A percentile compares a stretch with the other conserved stretches of the same genome.
Conservation (phyloP, 2,888 invertebrate species). For the Bugula neritina region DNA sequence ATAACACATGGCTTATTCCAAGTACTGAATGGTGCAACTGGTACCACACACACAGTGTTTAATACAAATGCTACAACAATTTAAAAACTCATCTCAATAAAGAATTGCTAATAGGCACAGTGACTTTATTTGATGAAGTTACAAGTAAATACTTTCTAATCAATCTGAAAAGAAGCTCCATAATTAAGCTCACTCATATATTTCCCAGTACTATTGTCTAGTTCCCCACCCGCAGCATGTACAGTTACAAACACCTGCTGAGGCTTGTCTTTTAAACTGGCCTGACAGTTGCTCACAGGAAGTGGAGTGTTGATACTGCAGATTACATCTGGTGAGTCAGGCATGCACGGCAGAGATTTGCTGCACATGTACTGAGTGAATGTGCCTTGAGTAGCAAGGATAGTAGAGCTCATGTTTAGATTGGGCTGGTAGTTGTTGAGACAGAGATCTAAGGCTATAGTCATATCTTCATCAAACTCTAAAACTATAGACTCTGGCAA, state of each 20-base stretch:
- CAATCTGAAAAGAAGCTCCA: background rate
- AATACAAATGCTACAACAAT: too few species aligned
- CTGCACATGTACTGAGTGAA: background rate
- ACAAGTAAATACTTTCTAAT: too few species aligned
- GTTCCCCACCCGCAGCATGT: background rate
- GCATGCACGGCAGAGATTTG: background rate
- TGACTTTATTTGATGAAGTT: background rate
- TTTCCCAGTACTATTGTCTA: background rate
- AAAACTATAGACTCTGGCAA: background rate
- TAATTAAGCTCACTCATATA: background rate
- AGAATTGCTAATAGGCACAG: too few species aligned
- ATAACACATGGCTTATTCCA: too few species aligned
- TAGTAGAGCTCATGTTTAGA: background rate
- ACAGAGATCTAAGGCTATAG: background rate
- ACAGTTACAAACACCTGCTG: background rate
- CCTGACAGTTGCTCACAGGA: background rate
- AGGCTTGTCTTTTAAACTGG: background rate
- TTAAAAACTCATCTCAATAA: too few species aligned
- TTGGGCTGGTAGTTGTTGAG: background rate
- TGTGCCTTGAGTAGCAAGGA: background rate
- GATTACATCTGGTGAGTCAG: background rate
- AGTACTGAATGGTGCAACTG: too few species aligned
- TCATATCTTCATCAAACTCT: background rate
- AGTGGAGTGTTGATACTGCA: background rate
- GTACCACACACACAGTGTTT: too few species aligned